A percentile compares a stretch with the other conserved stretches of the same genome.
Evolutionary conservation across 2,797 vertebrate species (phyloP).

Genomic region (Amazona ochrocephala): DNA sequence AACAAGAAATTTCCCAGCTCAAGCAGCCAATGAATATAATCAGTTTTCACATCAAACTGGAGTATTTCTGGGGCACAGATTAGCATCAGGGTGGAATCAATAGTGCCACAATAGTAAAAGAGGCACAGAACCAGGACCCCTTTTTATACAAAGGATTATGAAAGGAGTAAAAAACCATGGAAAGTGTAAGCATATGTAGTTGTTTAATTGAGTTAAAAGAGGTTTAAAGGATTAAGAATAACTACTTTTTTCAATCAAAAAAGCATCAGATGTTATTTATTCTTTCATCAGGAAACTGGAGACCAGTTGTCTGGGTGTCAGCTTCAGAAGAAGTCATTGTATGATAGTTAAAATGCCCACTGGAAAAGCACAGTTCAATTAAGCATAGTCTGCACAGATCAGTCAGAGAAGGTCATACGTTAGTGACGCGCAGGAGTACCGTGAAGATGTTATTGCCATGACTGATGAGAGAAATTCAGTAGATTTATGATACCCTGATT

Average conservation of each 20-base stretch:
- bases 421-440: not conserved
- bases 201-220: not conserved
- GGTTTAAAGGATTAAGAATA: not conserved
- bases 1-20: not conserved
- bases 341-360: slow-evolving; percentile 23
- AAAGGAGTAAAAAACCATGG: not conserved
- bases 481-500: slow-evolving; percentile 34
- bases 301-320: not conserved
- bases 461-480: slow-evolving; percentile 15
- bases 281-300: not conserved
- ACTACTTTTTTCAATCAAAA: not conserved
- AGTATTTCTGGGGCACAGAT: not conserved
- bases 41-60: not conserved
- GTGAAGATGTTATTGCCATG: slow-evolving; percentile 34
- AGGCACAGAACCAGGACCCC: not conserved
- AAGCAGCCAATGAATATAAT: not conserved
- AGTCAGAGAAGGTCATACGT: slow-evolving; percentile 35
- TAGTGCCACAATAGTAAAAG: not conserved
- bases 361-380: slow-evolving; percentile 46
- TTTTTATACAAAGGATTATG: not conserved
- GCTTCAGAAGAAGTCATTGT: slow-evolving; percentile 17
- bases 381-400: slow-evolving; percentile 3
- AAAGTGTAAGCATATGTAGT: not conserved
- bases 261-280: slow-evolving; percentile 24
- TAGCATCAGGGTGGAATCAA: not conserved